Evolutionary conservation across 2,797 vertebrate species (phyloP).

Genomic region (Ciconia nigra): DNA sequence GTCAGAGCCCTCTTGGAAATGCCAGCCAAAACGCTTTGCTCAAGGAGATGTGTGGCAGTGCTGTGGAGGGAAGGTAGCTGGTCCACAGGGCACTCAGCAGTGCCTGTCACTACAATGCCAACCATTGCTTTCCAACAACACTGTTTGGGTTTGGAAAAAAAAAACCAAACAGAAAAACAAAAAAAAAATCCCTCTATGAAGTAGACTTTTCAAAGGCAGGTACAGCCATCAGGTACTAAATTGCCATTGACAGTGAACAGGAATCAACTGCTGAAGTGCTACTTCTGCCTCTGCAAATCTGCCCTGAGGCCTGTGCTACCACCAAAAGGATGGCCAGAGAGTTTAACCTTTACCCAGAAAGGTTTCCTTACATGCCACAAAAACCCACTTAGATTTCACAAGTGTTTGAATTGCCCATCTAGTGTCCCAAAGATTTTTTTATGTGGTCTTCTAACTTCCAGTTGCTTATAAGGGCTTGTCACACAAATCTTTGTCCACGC

Average conservation of each 20-base stretch:
- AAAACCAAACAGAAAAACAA: background rate
- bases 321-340: background rate
- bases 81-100: accelerated
- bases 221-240: background rate
- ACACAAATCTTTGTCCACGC: background rate
- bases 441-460: background rate
- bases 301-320: background rate
- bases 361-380: background rate
- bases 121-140: background rate
- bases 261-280: background rate
- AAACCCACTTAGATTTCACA: background rate
- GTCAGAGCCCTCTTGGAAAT: background rate
- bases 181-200: background rate
- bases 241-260: background rate
- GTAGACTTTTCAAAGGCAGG: background rate
- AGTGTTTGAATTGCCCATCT: background rate
- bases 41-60: background rate
- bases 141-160: background rate
- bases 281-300: background rate
- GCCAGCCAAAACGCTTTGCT: background rate
- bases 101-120: background rate
- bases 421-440: background rate
- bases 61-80: background rate
- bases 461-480: background rate
- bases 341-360: background rate